These are phyloP conservation scores for Parapristionchus giblindavisi DNA, from an alignment of 2,888 invertebrate species.

Conservation along the genomic window DNA sequence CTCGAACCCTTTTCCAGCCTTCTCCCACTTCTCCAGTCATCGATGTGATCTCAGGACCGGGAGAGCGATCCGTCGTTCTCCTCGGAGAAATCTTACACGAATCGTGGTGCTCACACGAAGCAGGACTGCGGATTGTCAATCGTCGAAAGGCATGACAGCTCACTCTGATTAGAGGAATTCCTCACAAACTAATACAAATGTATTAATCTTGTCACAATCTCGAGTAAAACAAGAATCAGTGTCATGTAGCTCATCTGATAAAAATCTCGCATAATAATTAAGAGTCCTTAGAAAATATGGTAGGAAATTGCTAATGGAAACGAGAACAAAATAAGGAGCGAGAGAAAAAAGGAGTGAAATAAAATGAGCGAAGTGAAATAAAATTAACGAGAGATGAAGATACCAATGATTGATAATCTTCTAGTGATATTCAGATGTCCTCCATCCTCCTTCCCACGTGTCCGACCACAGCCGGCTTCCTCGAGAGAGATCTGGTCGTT, in stretches of 20 bases:
- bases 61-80: conserved; percentile 5
- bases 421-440: conserved; percentile 17
- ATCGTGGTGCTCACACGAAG: conserved; percentile 35
- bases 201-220: too few species aligned
- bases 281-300: too few species aligned
- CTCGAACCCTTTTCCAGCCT: not conserved
- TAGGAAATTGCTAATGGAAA: too few species aligned
- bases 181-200: too few species aligned
- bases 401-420: too few species aligned
- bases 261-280: too few species aligned
- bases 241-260: too few species aligned
- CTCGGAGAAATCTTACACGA: conserved; percentile 24
- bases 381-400: too few species aligned
- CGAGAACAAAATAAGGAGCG: too few species aligned
- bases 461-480: conserved; percentile 15
- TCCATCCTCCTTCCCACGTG: conserved; percentile 35
- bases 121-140: conserved; percentile 17
- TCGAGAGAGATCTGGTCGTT: conserved; percentile 33
- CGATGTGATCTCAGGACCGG: conserved; percentile 13
- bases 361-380: too few species aligned
- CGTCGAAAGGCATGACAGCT: not conserved
- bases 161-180: not conserved
- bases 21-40: conserved; percentile 16
- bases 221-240: too few species aligned
- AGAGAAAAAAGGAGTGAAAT: too few species aligned